These are phyloP conservation scores for Oscheius onirici DNA, from an alignment of 2,888 invertebrate species.

Conservation along the genomic window DNA sequence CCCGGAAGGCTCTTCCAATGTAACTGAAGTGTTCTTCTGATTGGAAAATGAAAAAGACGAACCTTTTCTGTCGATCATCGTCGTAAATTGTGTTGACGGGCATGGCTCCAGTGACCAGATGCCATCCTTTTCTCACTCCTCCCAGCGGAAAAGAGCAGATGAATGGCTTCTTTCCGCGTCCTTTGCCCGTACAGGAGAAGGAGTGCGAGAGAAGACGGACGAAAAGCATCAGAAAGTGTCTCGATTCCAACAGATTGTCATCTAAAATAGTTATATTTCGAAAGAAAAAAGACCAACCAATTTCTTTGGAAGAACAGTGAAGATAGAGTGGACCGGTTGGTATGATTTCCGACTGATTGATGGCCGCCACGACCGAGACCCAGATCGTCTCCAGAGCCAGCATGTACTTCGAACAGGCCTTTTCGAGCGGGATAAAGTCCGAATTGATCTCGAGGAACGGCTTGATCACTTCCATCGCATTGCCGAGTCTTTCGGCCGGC, in stretches of 20 bases:
- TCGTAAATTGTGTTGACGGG: constrained; percentile 50
- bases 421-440: constrained; percentile 22
- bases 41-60: background rate
- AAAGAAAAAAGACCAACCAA: constrained; percentile 10
- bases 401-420: constrained; percentile 36
- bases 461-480: constrained; percentile 13
- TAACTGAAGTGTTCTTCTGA: constrained; percentile 39
- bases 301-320: constrained; percentile 32
- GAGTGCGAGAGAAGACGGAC: constrained; percentile 46
- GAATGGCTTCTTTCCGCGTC: constrained; percentile 46
- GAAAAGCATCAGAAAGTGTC: constrained; percentile 55
- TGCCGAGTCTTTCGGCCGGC: constrained; percentile 29
- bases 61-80: constrained; percentile 52
- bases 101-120: constrained; percentile 57
- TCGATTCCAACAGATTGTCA: constrained; percentile 34
- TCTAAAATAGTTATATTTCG: constrained; percentile 3
- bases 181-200: constrained; percentile 37
- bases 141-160: constrained; percentile 51
- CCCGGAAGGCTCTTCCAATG: constrained; percentile 56
- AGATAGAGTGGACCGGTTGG: constrained; percentile 46
- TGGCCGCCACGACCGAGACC: constrained; percentile 47
- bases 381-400: constrained; percentile 29
- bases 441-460: constrained; percentile 37
- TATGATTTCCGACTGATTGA: constrained; percentile 54
- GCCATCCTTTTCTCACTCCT: constrained; percentile 43